A percentile compares a stretch with the other conserved stretches of the same genome.
These are phyloP conservation scores for Amiota minor DNA, from an alignment of 2,888 invertebrate genomes.

Conservation along the genomic window DNA sequence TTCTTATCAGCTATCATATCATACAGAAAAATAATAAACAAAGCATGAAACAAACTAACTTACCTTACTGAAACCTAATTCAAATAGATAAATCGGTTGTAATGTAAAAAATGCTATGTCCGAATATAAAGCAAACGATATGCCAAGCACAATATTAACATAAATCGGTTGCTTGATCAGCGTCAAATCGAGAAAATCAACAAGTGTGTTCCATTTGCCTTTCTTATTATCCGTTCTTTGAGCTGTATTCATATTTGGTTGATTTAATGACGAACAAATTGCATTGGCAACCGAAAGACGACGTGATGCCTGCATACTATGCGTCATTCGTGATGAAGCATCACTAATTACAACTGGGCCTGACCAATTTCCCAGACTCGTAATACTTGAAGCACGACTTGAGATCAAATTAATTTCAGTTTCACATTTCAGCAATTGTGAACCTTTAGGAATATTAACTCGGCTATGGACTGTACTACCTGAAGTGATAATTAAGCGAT, in stretches of 20 bases:
- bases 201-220: slow-evolving; percentile 75
- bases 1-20: background rate
- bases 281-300: slow-evolving; percentile 46
- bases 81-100: slow-evolving; percentile 77
- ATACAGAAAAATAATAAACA: background rate
- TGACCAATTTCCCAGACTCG: slow-evolving; percentile 72
- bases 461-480: background rate
- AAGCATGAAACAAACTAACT: slow-evolving; percentile 13
- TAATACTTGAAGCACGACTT: slow-evolving; percentile 69
- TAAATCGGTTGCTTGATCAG: slow-evolving; percentile 79
- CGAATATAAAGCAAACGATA: slow-evolving; percentile 80
- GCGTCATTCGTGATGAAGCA: slow-evolving; percentile 64
- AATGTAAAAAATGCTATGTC: slow-evolving; percentile 82
- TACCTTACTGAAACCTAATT: slow-evolving; percentile 69
- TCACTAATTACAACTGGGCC: slow-evolving; percentile 68
- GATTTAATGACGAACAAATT: background rate
- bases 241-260: background rate
- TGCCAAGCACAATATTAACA: slow-evolving; percentile 81
- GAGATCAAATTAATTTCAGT: slow-evolving; percentile 49
- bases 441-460: slow-evolving; percentile 18
- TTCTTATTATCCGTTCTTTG: slow-evolving; percentile 13
- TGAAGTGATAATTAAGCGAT: background rate
- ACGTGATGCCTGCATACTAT: slow-evolving; percentile 57
- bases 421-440: slow-evolving; percentile 50
- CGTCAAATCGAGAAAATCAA: slow-evolving; percentile 78